phyloP scores from a whole-genome alignment of 2,888 invertebrate species.

The Schrankia costaestrigalis region DNA sequence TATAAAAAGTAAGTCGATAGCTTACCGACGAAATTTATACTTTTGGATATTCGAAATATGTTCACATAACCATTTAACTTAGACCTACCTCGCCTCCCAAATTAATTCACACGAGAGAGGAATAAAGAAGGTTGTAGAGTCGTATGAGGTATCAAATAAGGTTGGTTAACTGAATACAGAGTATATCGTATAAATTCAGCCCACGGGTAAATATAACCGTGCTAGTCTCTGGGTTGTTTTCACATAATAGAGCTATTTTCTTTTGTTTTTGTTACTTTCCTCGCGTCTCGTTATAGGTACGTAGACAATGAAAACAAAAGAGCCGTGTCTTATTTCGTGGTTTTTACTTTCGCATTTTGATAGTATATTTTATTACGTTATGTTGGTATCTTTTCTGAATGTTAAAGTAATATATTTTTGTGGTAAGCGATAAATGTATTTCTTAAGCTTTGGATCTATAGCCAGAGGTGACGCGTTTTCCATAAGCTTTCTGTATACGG shows the following conservation, averaged over 20 bases:
- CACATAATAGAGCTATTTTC: slow-evolving; percentile 80
- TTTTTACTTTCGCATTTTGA: slow-evolving; percentile 57
- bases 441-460: slow-evolving; percentile 9
- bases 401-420: slow-evolving; percentile 33
- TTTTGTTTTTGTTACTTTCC: slow-evolving; percentile 77
- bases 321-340: slow-evolving; percentile 69
- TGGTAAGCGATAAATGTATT: slow-evolving; percentile 22
- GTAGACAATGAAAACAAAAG: slow-evolving; percentile 77
- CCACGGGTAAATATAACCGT: slow-evolving; percentile 78
- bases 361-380: slow-evolving; percentile 49
- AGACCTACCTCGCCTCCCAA: slow-evolving; percentile 29
- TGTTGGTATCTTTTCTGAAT: slow-evolving; percentile 39
- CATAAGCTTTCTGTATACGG: not conserved
- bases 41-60: slow-evolving; percentile 80
- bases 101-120: not conserved
- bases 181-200: slow-evolving; percentile 78
- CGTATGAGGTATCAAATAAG: slow-evolving; percentile 42
- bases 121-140: slow-evolving; percentile 12
- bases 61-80: slow-evolving; percentile 44
- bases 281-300: slow-evolving; percentile 71
- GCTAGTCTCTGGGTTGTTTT: slow-evolving; percentile 77
- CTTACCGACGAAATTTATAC: slow-evolving; percentile 78
- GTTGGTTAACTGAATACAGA: slow-evolving; percentile 61
- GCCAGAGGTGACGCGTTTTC: not conserved
- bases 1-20: slow-evolving; percentile 81